Percentiles rank a stretch among this genome's conserved stretches.
phyloP scores from a whole-genome alignment of 2,113 vertebrate species.

The Andinoacara biseriatus region DNA sequence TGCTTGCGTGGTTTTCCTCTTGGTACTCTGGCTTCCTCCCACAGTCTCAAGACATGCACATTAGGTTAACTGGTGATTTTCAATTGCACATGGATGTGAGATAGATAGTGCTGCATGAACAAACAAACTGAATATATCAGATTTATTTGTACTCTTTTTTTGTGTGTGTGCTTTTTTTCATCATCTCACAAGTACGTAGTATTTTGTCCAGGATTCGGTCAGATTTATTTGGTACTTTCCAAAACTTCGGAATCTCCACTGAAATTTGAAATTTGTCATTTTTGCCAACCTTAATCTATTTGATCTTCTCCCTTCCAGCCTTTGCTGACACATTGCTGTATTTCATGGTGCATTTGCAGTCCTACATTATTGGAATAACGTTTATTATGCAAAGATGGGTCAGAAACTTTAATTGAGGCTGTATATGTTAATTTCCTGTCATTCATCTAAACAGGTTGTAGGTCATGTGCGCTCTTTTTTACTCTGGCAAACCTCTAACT shows the following conservation, averaged over 20 bases:
- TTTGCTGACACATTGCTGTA: background rate
- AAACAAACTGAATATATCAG: too few species aligned
- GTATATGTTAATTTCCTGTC: background rate
- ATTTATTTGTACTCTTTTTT: too few species aligned
- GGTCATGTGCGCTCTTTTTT: conserved; percentile 20
- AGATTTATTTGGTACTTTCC: background rate
- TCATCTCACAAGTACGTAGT: background rate
- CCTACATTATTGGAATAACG: background rate
- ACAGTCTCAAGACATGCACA: too few species aligned
- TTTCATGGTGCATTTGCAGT: background rate
- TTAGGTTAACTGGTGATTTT: too few species aligned
- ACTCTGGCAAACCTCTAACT: background rate
- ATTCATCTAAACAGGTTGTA: conserved; percentile 1
- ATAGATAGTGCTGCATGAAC: background rate
- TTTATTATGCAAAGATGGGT: background rate
- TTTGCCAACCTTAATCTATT: background rate
- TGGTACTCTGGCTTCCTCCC: background rate
- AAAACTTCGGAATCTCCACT: background rate
- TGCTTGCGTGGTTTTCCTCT: background rate
- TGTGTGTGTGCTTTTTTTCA: background rate
- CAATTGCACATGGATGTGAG: background rate
- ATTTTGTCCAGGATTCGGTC: background rate
- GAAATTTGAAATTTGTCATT: background rate
- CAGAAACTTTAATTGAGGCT: background rate
- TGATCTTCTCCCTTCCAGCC: background rate